phyloP scores from a whole-genome alignment of 2,113 vertebrate genomes.

The Xiphias gladius region DNA sequence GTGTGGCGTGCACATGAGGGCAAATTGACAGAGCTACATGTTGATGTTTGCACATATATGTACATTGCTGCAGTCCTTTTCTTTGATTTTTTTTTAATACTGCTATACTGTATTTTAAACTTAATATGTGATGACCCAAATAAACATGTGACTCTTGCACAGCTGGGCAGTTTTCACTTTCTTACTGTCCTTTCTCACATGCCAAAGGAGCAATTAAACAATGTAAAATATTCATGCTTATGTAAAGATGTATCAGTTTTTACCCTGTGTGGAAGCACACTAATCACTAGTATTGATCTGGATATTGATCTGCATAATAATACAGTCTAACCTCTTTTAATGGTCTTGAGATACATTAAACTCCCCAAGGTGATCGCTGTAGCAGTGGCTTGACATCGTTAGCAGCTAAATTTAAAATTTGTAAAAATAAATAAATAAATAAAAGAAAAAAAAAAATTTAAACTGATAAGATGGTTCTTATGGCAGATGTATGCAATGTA shows the following conservation, averaged over 20 bases:
- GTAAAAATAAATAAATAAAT: no score
- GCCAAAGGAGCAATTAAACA: neutral
- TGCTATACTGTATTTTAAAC: neutral
- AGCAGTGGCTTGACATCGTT: neutral
- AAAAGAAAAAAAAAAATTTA: no score
- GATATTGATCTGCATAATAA: slow-evolving; percentile 29
- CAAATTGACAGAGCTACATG: neutral
- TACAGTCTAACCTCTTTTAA: neutral
- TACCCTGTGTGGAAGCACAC: slow-evolving; percentile 1
- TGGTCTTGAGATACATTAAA: neutral
- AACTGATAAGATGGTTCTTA: neutral
- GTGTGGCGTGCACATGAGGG: no score
- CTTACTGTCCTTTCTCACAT: slow-evolving; percentile 14
- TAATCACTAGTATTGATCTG: slow-evolving; percentile 42
- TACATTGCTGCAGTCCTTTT: neutral
- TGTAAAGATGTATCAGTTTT: slow-evolving; percentile 32
- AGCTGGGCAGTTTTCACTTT: slow-evolving; percentile 23
- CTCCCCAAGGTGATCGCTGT: neutral
- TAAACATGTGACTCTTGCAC: neutral
- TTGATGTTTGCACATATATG: neutral
- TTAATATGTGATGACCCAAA: neutral
- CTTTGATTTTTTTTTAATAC: neutral
- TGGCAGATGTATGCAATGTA: neutral
- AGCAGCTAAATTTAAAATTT: neutral
- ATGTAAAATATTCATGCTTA: slow-evolving; percentile 48